Base-by-base conservation (phyloP, 2,113 vertebrate genomes). In the Leptodactylus fuscus region DNA sequence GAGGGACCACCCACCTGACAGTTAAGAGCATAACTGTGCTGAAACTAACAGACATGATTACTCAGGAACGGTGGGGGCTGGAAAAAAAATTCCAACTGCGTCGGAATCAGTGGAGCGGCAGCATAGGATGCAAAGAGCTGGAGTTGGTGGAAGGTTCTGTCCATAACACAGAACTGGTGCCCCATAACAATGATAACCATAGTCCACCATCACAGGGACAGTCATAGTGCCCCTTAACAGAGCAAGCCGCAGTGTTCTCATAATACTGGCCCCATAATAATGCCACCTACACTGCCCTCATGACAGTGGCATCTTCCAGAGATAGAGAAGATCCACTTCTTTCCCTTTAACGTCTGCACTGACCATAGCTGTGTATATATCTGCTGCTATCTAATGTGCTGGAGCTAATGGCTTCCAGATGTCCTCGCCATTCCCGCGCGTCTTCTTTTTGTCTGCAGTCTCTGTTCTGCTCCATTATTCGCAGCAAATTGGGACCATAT, bases 381-480 rank as follows among this genome's bases (percentile, higher is more conserved):
- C n/a, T n/a, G n/a, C n/a, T n/a, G n/a, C n/a, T 24, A 22, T 22
- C 65, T 69, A 69, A 69, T 69, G 65, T 69, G 32, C 65, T 69
- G 65, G 36, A 22, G 65, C 65, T 69, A 69, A 69, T 69, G 34
- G 6, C 65, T 38, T 69, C 32, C 65, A 69, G 32, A 69, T 38
- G 65, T 69, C 62, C 29, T 34, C 62, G 6, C 62, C 1, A 29
- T 20, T 34, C 18, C 65, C 16, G 3, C 32, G 18, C 20, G 60
- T 32, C 60, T 34, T 65, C 60, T 65, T 65, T 18, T 13, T 27
- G 58, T 62, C 58, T 62, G 60, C 15, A 5, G 29, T 1, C 29
- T 6, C 6, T 4, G 65, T 69, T 69, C 65, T 69, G 65, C 65
- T 69, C 29, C 65, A 38, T 69, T 69, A 36, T 67, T 67, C 34